Conservation (phyloP, 2,888 invertebrate species). For the Tenthredo distinguenda region DNA sequence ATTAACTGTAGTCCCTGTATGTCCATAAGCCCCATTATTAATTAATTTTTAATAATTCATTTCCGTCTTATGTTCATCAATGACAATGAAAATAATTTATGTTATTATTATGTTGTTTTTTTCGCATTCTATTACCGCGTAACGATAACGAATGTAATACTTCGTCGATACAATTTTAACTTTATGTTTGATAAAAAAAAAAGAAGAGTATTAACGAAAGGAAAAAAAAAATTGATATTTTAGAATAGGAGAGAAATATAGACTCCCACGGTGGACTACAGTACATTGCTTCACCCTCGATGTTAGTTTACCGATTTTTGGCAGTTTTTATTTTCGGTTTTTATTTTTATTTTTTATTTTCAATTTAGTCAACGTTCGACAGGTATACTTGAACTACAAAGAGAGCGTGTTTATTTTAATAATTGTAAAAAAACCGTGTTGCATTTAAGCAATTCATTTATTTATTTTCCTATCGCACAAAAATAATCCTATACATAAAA, state of each 20-base stretch:
- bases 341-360: not conserved
- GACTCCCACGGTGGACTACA: slow-evolving; percentile 26
- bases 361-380: not conserved
- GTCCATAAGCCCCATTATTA: slow-evolving; percentile 7
- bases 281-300: slow-evolving; percentile 25
- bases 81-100: not conserved
- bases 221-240: not conserved
- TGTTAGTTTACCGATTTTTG: not conserved
- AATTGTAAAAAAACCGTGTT: not conserved
- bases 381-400: not conserved
- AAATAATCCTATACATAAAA: not conserved
- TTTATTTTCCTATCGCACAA: not conserved
- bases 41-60: slow-evolving; percentile 26
- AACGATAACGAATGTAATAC: not conserved
- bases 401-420: not conserved
- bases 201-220: not conserved
- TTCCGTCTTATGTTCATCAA: not conserved
- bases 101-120: not conserved
- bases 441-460: slow-evolving; percentile 4
- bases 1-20: slow-evolving; percentile 56
- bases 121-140: not conserved
- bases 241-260: slow-evolving; percentile 1
- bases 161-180: not conserved
- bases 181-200: not conserved
- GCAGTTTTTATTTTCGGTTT: not conserved